Conservation (phyloP, 2,888 invertebrate genomes). For the Thereva nobilitata region DNA sequence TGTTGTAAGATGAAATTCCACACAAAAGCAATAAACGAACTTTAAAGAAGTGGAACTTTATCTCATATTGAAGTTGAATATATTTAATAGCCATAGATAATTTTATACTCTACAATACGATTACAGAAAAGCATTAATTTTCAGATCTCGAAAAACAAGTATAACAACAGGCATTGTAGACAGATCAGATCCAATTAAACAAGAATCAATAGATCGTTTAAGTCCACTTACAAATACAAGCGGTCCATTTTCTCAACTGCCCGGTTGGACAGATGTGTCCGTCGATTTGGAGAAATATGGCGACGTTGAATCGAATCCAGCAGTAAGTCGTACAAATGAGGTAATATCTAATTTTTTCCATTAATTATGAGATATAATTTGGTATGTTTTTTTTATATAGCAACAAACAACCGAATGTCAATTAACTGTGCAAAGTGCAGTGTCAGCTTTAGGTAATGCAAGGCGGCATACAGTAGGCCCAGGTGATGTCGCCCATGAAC, state of each 20-base stretch:
- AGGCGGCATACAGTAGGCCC: constrained; percentile 92
- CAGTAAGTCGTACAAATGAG: constrained; percentile 48
- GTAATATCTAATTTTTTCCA: constrained; percentile 41
- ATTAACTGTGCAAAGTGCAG: constrained; percentile 44
- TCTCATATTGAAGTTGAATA: too few species aligned
- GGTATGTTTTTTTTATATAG: background rate
- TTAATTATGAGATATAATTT: background rate
- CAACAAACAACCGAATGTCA: constrained; percentile 47
- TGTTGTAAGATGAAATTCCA: too few species aligned
- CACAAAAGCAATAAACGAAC: too few species aligned
- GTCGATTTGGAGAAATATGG: constrained; percentile 57
- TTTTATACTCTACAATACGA: background rate
- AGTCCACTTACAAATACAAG: constrained; percentile 56
- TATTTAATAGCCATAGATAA: too few species aligned
- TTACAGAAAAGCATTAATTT: background rate
- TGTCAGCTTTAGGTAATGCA: constrained; percentile 60
- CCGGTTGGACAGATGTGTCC: constrained; percentile 53
- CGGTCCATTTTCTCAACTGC: constrained; percentile 46
- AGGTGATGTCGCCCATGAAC: constrained; percentile 84
- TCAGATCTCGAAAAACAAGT: constrained; percentile 63
- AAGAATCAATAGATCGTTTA: constrained; percentile 55
- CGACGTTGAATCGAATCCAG: constrained; percentile 54
- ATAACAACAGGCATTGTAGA: constrained; percentile 68
- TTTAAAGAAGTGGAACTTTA: too few species aligned
- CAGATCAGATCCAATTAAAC: constrained; percentile 57